phyloP scores from a whole-genome alignment of 1,140 invertebrate species.

The Cepaea nemoralis region DNA sequence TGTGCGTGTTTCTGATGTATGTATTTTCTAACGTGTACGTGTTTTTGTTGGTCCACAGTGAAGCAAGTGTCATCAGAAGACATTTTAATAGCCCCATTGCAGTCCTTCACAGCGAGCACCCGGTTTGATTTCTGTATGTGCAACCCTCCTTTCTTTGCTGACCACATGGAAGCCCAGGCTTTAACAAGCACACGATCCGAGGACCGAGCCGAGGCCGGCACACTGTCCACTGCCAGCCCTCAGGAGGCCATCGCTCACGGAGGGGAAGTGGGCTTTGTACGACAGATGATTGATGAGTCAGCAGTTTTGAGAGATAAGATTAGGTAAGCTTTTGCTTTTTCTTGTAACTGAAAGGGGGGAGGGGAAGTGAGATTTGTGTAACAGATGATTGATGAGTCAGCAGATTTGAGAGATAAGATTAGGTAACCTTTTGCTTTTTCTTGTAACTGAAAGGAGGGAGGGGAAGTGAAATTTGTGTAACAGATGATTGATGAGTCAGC shows the following conservation, averaged over 20 bases:
- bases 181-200: conserved; percentile 67
- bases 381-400: no score
- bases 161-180: conserved; percentile 78
- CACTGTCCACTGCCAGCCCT: conserved; percentile 76
- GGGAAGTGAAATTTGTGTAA: no score
- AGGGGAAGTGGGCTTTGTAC: conserved; percentile 89
- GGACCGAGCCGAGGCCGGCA: conserved; percentile 76
- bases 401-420: no score
- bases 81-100: conserved; percentile 48
- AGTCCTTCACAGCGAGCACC: conserved; percentile 47
- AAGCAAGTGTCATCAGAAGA: conserved; percentile 50
- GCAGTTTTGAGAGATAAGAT: conserved; percentile 71
- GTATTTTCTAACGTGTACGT: no score
- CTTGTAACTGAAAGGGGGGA: no score
- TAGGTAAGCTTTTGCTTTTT: conserved; percentile 65
- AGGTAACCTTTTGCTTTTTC: no score
- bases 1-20: no score
- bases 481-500: no score
- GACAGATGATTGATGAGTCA: conserved; percentile 87
- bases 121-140: conserved; percentile 90
- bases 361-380: no score
- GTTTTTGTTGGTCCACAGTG: conserved; percentile 46
- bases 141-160: conserved; percentile 94
- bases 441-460: no score
- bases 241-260: conserved; percentile 84